Evolutionary conservation across 92 coral and sea anemone genomes (phyloP).

Genomic region (Palythoa grandis): DNA sequence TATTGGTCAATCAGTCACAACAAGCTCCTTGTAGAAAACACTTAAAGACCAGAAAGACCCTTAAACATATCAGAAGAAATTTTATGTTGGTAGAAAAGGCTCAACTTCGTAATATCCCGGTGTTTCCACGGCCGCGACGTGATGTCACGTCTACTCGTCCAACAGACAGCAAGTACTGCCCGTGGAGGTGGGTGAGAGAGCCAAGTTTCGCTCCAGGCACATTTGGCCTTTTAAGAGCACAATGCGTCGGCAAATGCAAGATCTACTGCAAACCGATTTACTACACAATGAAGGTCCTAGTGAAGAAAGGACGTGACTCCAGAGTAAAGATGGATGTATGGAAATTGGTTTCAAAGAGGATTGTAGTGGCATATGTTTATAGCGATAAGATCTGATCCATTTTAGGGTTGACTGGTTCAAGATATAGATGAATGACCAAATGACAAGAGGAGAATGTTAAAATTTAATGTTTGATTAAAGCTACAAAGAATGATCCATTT

Average conservation of each 20-base stretch:
- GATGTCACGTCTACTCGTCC: conserved; percentile 10
- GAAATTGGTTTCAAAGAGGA: not conserved
- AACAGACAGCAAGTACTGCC: conserved; percentile 33
- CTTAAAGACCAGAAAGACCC: not conserved
- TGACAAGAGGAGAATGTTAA: not conserved
- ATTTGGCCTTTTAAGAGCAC: not conserved
- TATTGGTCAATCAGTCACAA: conserved; percentile 13
- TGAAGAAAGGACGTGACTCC: conserved; percentile 19
- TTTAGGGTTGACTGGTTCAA: not conserved
- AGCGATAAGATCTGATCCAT: not conserved
- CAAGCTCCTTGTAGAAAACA: conserved; percentile 25
- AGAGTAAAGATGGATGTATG: conserved; percentile 22
- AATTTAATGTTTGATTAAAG: not conserved
- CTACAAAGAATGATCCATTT: not conserved
- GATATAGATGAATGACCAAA: not conserved
- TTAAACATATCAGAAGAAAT: not conserved
- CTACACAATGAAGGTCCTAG: conserved; percentile 14
- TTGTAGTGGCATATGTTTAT: conserved; percentile 8
- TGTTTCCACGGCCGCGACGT: conserved; percentile 28
- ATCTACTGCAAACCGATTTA: conserved; percentile 27
- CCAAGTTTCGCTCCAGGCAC: not conserved
- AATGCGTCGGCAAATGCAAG: conserved; percentile 21
- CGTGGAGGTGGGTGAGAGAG: conserved; percentile 32
- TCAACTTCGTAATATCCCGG: not conserved
- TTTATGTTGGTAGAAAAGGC: conserved; percentile 19